These are phyloP conservation scores for Beris chalybata DNA, from an alignment of 2,888 invertebrate genomes.

Conservation along the genomic window DNA sequence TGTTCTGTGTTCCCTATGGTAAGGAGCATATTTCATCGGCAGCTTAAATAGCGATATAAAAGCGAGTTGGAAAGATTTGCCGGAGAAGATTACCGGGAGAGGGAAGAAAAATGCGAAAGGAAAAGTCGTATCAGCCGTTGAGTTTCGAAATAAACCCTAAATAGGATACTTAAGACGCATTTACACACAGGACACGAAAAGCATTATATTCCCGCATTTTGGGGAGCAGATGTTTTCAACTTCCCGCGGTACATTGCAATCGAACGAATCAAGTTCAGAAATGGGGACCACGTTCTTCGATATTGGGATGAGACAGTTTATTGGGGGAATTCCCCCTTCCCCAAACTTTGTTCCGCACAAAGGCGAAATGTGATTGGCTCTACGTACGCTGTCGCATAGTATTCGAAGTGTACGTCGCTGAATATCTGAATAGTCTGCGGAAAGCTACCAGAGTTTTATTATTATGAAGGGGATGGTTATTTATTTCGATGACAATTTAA, in stretches of 20 bases:
- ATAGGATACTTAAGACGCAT: constrained; percentile 44
- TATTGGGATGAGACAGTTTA: constrained; percentile 17
- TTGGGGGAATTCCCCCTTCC: not conserved
- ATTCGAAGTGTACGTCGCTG: too few species aligned
- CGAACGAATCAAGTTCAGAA: not conserved
- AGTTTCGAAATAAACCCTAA: constrained; percentile 41
- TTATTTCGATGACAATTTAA: too few species aligned
- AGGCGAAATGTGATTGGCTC: too few species aligned
- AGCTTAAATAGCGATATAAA: constrained; percentile 35
- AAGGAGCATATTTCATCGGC: constrained; percentile 37
- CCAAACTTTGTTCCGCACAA: too few species aligned
- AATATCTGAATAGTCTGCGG: too few species aligned
- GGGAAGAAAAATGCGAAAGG: constrained; percentile 27
- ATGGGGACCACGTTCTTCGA: constrained; percentile 16
- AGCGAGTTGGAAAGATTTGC: constrained; percentile 33
- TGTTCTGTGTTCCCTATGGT: not conserved
- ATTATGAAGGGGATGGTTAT: too few species aligned
- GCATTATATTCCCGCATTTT: constrained; percentile 43
- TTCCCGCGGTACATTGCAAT: not conserved
- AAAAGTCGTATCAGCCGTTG: constrained; percentile 7
- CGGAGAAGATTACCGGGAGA: constrained; percentile 11
- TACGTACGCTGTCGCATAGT: too few species aligned
- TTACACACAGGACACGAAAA: constrained; percentile 44
- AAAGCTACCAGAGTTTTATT: too few species aligned
- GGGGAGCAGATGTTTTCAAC: constrained; percentile 39